Evolutionary conservation across 2,797 vertebrate species (phyloP).

Genomic region (Distichodus sexfasciatus): DNA sequence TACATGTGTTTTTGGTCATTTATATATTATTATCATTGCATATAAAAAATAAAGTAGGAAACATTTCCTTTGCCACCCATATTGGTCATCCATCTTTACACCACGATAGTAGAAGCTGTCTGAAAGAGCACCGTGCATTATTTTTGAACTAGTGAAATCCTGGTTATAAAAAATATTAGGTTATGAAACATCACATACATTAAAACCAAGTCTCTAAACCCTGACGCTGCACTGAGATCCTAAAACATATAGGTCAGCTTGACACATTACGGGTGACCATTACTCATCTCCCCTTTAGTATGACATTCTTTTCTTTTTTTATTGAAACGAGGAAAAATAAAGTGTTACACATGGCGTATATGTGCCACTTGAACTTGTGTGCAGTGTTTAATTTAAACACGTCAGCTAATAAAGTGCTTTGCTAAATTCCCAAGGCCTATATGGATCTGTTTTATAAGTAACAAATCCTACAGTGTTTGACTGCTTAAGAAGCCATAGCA

Average conservation of each 20-base stretch:
- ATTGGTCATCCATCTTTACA: background rate
- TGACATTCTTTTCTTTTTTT: background rate
- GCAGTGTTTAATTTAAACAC: slow-evolving; percentile 8
- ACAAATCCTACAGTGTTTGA: slow-evolving; percentile 57
- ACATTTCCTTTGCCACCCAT: background rate
- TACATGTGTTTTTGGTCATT: no score
- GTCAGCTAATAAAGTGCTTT: slow-evolving; percentile 38
- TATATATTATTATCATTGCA: no score
- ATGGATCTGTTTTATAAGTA: slow-evolving; percentile 41
- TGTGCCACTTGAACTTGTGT: background rate
- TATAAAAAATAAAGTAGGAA: background rate
- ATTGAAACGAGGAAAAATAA: background rate
- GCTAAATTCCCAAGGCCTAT: slow-evolving; percentile 45
- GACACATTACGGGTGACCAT: background rate
- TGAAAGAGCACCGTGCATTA: slow-evolving; percentile 37
- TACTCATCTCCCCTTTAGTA: background rate
- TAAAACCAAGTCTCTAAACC: slow-evolving; percentile 7
- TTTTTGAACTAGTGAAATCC: slow-evolving; percentile 3
- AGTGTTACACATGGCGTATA: background rate
- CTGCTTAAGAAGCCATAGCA: slow-evolving; percentile 35
- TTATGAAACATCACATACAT: background rate
- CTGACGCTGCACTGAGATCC: background rate
- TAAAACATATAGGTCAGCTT: background rate
- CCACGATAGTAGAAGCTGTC: background rate
- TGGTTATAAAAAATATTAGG: slow-evolving; percentile 11